Evolutionary conservation across 1,140 invertebrate species (phyloP).

Genomic region (Branchinecta lindahli): DNA sequence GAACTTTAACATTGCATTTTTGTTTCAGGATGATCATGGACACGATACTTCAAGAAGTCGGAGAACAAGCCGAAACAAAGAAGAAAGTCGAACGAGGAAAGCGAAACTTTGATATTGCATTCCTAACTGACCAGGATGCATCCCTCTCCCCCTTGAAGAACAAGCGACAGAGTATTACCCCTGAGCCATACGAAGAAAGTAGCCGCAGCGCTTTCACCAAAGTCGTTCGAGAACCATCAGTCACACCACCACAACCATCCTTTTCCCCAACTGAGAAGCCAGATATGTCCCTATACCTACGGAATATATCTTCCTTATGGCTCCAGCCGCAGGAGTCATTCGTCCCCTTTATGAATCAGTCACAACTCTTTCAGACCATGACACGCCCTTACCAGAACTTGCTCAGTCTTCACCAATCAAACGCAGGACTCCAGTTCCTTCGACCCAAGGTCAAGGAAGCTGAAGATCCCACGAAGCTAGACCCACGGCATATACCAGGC

Average conservation of each 20-base stretch:
- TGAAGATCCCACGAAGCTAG: not conserved
- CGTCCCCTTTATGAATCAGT: not conserved
- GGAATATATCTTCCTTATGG: not conserved
- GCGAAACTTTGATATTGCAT: not conserved
- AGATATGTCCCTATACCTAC: not conserved
- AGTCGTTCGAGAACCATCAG: not conserved
- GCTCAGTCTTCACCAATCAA: not conserved
- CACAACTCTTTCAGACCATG: not conserved
- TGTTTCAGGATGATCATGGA: not conserved
- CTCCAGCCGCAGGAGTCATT: constrained; percentile 2
- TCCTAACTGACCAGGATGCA: not conserved
- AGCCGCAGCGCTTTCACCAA: not conserved
- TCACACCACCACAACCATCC: not conserved
- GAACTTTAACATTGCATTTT: no score
- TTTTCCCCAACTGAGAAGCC: not conserved
- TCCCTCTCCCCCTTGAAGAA: not conserved
- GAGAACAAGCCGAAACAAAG: not conserved
- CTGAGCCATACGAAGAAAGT: not conserved
- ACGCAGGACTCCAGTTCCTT: not conserved
- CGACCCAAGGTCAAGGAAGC: not conserved
- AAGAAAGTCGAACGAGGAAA: not conserved
- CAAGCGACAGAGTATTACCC: not conserved
- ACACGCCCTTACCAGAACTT: not conserved
- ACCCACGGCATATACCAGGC: not conserved
- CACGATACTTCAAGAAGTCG: not conserved